Conservation (phyloP, 2,113 vertebrate species). For the Mesoclemmys tuberculata region DNA sequence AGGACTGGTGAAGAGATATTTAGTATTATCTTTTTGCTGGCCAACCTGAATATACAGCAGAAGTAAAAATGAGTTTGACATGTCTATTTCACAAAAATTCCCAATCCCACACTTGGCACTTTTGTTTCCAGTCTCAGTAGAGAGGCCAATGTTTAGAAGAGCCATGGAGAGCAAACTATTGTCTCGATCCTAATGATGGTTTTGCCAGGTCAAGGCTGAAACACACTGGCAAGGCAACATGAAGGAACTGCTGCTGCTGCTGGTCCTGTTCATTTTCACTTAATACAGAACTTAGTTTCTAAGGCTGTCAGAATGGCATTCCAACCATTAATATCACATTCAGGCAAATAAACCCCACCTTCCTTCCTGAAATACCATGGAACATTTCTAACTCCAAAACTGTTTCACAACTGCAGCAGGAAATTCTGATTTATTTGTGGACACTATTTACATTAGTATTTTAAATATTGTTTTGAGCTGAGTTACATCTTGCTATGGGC, state of each 20-base stretch:
- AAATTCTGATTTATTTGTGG: background rate
- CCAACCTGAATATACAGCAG: background rate
- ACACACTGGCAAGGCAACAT: background rate
- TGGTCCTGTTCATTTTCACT: too few species aligned
- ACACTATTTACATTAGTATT: background rate
- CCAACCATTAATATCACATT: background rate
- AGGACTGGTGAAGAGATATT: background rate
- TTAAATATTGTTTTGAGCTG: background rate
- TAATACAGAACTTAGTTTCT: background rate
- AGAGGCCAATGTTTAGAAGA: background rate
- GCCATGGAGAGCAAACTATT: background rate
- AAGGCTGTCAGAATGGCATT: background rate
- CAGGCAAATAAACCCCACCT: fast-evolving
- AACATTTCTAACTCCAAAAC: background rate
- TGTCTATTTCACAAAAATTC: background rate
- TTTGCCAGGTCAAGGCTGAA: background rate
- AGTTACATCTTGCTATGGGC: background rate
- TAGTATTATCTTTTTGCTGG: background rate
- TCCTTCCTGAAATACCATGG: background rate
- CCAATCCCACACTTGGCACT: background rate
- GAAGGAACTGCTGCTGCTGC: background rate
- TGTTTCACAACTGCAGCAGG: background rate
- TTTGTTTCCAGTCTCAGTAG: background rate
- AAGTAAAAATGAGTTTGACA: background rate
- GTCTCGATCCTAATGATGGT: background rate